phyloP scores from a whole-genome alignment of 37 sponge, comb jelly and placozoan genomes.

The Halisarca cf. caerulea region DNA sequence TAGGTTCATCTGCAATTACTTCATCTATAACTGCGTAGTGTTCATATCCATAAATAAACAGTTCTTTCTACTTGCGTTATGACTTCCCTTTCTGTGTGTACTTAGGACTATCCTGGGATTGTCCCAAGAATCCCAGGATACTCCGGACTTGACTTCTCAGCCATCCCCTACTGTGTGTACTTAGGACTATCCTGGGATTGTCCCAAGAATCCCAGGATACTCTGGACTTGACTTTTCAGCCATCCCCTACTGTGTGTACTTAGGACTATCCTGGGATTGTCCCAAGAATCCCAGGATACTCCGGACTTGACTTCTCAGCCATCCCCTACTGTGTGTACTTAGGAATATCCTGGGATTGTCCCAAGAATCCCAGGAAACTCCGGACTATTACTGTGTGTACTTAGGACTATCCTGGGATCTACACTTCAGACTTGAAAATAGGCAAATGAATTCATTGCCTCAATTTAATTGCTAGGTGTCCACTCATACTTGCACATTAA shows the following conservation, averaged over 20 bases:
- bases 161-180: not conserved
- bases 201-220: not conserved
- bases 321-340: not conserved
- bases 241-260: not conserved
- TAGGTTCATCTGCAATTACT: too few species aligned
- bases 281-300: not conserved
- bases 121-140: too few species aligned
- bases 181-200: not conserved
- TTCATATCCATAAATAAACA: too few species aligned
- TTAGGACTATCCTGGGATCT: not conserved
- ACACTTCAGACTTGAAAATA: not conserved
- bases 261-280: not conserved
- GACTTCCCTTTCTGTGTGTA: too few species aligned
- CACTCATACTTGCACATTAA: too few species aligned
- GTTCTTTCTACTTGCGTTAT: too few species aligned
- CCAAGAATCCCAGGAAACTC: not conserved
- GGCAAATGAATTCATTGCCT: too few species aligned
- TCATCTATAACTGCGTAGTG: too few species aligned
- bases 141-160: too few species aligned
- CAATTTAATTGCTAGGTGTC: too few species aligned
- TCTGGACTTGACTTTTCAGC: not conserved
- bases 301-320: not conserved
- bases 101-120: too few species aligned
- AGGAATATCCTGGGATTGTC: not conserved
- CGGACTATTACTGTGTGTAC: not conserved